phyloP scores from a whole-genome alignment of 2,888 invertebrate species.

The Iphiclides podalirius region DNA sequence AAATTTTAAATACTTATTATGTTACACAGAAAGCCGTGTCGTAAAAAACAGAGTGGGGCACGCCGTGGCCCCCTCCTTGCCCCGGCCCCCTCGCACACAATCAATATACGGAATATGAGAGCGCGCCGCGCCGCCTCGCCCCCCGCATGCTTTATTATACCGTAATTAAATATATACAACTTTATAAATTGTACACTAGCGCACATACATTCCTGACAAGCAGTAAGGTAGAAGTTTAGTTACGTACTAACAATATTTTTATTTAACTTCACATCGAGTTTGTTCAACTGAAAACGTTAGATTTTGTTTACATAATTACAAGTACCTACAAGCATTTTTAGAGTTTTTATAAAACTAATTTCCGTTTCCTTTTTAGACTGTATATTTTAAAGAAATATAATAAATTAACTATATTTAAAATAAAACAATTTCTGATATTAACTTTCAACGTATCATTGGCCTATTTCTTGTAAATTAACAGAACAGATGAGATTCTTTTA shows the following conservation, averaged over 20 bases:
- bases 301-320: constrained; percentile 12
- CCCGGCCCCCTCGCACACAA: constrained; percentile 79
- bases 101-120: constrained; percentile 81
- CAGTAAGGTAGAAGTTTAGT: constrained; percentile 32
- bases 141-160: constrained; percentile 80
- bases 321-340: too few species aligned
- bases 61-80: constrained; percentile 78
- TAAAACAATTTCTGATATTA: not conserved
- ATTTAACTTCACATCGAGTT: constrained; percentile 6
- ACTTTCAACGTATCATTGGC: constrained; percentile 43
- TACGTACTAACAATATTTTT: constrained; percentile 20
- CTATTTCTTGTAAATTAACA: constrained; percentile 33
- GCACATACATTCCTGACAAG: constrained; percentile 48
- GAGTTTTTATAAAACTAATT: too few species aligned
- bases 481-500: constrained; percentile 5
- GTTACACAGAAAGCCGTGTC: constrained; percentile 81
- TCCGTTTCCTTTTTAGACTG: too few species aligned
- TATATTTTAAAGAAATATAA: not conserved
- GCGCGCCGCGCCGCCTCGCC: constrained; percentile 78
- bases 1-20: constrained; percentile 79
- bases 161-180: constrained; percentile 78
- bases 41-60: constrained; percentile 82
- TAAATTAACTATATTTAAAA: too few species aligned
- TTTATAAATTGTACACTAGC: constrained; percentile 68
- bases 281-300: constrained; percentile 10